Evolutionary conservation across 2,888 invertebrate species (phyloP).

Genomic region (Nipponacmea schrenckii): DNA sequence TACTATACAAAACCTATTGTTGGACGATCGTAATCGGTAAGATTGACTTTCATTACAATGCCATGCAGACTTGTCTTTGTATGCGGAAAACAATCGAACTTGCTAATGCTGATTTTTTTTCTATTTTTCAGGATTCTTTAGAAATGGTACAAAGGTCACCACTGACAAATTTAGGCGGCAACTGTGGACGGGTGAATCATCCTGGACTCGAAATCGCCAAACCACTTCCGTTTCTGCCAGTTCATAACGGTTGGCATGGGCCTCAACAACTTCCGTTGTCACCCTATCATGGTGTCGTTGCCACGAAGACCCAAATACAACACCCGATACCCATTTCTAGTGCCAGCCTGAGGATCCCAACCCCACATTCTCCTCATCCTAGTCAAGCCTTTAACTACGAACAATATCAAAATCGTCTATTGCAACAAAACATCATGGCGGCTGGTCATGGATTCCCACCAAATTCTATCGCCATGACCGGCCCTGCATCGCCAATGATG

Average conservation of each 20-base stretch:
- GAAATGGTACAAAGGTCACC: constrained; percentile 72
- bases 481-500: constrained; percentile 23
- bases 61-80: too few relatives aligned
- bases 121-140: constrained; percentile 13
- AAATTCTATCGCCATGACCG: constrained; percentile 13
- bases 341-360: constrained; percentile 15
- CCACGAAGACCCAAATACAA: constrained; percentile 5
- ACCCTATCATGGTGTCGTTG: constrained; percentile 17
- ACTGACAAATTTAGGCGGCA: constrained; percentile 78
- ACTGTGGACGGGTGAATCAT: constrained; percentile 73
- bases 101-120: not conserved
- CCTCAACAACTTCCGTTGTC: constrained; percentile 1
- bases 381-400: constrained; percentile 44
- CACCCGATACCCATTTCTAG: constrained; percentile 12
- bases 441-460: constrained; percentile 33
- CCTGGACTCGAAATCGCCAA: constrained; percentile 8
- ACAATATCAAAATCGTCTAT: constrained; percentile 47
- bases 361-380: constrained; percentile 24
- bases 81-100: too few relatives aligned
- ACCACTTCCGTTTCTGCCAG: constrained; percentile 9
- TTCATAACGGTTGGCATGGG: constrained; percentile 13
- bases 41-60: too few relatives aligned
- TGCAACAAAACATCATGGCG: constrained; percentile 55
- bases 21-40: too few relatives aligned
- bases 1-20: too few relatives aligned